phyloP scores from a whole-genome alignment of 2,888 invertebrate genomes.

The Periphyllus acericola region DNA sequence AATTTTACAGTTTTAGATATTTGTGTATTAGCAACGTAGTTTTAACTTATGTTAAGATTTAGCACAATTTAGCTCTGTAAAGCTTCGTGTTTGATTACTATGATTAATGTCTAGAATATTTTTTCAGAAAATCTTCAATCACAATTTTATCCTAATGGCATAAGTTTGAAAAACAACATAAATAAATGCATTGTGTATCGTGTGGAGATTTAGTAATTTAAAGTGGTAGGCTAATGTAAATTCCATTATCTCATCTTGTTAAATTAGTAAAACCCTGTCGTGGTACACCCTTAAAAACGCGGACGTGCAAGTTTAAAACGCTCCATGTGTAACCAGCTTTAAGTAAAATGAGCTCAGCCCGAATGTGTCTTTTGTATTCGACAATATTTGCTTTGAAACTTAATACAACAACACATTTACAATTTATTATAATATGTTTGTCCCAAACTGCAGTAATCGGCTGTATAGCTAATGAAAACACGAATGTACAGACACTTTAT shows the following conservation, averaged over 20 bases:
- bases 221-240: conserved; percentile 23
- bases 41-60: neutral
- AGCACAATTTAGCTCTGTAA: neutral
- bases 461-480: neutral
- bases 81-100: neutral
- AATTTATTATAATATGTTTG: neutral
- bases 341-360: neutral
- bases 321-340: too few relatives aligned
- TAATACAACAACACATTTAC: neutral
- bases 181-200: neutral
- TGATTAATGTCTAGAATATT: neutral
- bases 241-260: conserved; percentile 28
- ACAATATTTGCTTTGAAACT: neutral
- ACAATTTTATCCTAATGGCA: neutral
- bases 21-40: neutral
- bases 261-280: neutral
- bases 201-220: neutral
- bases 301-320: too few relatives aligned
- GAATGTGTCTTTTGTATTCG: neutral
- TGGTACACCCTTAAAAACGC: neutral
- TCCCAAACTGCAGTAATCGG: neutral
- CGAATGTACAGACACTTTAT: neutral
- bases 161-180: conserved; percentile 5
- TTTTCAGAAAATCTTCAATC: neutral
- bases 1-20: neutral